These are phyloP conservation scores for Oncopeltus fasciatus DNA, from an alignment of 1,140 invertebrate genomes.

Conservation along the genomic window DNA sequence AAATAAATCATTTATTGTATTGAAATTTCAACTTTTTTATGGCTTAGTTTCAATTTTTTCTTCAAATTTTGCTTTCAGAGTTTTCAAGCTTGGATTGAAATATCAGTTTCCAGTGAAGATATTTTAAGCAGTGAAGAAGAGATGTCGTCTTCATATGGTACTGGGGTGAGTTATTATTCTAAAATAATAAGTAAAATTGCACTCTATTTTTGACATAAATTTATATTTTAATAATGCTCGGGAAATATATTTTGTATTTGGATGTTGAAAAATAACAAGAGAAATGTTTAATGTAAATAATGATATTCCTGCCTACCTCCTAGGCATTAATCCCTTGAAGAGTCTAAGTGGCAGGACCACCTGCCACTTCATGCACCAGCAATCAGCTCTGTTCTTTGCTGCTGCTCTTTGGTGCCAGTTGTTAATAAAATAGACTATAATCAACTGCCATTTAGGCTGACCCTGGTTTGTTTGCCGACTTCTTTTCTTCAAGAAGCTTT, in stretches of 20 bases:
- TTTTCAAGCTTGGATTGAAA: constrained; percentile 23
- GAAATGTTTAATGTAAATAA: too few relatives aligned
- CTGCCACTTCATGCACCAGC: too few relatives aligned
- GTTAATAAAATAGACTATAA: not conserved
- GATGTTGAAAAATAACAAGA: too few relatives aligned
- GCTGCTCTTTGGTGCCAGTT: not conserved
- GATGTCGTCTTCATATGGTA: not conserved
- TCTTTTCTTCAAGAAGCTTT: not conserved
- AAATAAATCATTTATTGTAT: not conserved
- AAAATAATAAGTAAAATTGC: not conserved
- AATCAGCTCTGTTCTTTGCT: too few relatives aligned
- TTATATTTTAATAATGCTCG: not conserved
- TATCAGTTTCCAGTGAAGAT: constrained; percentile 16
- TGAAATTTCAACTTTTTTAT: not conserved
- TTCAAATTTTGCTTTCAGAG: constrained; percentile 20
- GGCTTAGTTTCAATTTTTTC: not conserved
- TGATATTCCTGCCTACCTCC: too few relatives aligned
- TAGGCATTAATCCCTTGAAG: too few relatives aligned
- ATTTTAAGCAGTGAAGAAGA: constrained; percentile 18
- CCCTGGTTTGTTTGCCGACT: too few relatives aligned
- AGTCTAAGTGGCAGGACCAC: too few relatives aligned
- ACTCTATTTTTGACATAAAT: not conserved
- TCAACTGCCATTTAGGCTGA: not conserved
- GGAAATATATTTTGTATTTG: not conserved
- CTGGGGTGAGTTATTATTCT: not conserved